Conservation (phyloP, 2,797 vertebrate genomes). For the Rhincodon typus region DNA sequence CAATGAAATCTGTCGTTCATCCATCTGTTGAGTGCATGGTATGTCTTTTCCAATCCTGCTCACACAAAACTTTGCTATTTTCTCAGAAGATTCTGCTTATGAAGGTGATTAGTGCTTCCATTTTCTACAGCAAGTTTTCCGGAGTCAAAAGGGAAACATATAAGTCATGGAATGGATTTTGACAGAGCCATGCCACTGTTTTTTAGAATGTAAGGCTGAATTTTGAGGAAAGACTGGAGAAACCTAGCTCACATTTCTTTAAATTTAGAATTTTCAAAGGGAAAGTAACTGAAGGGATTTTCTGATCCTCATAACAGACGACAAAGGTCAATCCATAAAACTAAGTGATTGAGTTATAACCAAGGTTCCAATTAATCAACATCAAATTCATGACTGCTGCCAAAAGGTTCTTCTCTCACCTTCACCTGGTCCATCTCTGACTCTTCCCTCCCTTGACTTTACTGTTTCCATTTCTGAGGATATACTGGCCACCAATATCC, state of each 20-base stretch:
- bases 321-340: background rate
- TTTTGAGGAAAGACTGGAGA: background rate
- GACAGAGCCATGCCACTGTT: background rate
- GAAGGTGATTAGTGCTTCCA: background rate
- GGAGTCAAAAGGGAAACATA: background rate
- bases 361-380: background rate
- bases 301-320: too few species aligned
- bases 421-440: too few species aligned
- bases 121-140: background rate
- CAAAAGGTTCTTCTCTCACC: too few species aligned
- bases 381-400: background rate
- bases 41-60: background rate
- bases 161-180: background rate
- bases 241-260: too few species aligned
- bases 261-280: too few species aligned
- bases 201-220: background rate
- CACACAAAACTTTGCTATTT: background rate
- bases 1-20: background rate
- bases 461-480: too few species aligned
- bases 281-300: too few species aligned
- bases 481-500: too few species aligned
- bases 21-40: background rate
- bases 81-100: background rate
- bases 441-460: too few species aligned
- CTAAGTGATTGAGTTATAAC: background rate